Conservation (phyloP, 2,888 invertebrate species). For the Limenitis camilla region DNA sequence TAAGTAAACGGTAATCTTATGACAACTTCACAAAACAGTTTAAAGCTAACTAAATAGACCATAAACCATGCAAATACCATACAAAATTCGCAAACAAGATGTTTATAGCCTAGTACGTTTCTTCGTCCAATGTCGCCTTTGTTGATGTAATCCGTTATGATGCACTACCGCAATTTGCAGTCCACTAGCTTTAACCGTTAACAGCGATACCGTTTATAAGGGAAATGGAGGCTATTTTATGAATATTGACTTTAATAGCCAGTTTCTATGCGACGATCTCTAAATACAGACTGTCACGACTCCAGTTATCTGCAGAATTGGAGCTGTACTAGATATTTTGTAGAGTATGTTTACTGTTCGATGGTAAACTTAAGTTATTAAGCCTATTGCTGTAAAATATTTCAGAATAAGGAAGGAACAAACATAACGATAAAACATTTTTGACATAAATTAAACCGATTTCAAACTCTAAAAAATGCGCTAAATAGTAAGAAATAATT, state of each 20-base stretch:
- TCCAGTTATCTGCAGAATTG: background rate
- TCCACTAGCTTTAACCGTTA: constrained; percentile 39
- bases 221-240: constrained; percentile 38
- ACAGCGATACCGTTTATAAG: constrained; percentile 43
- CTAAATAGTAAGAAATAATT: too few relatives aligned
- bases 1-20: too few relatives aligned
- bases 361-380: too few relatives aligned
- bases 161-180: constrained; percentile 42
- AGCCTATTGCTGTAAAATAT: too few relatives aligned
- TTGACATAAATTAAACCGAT: too few relatives aligned
- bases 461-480: too few relatives aligned
- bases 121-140: constrained; percentile 20
- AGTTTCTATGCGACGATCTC: constrained; percentile 1
- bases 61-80: too few relatives aligned
- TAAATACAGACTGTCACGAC: constrained; percentile 7
- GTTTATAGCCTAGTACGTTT: constrained; percentile 2
- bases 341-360: too few relatives aligned
- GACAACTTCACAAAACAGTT: too few relatives aligned
- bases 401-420: too few relatives aligned
- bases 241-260: constrained; percentile 30
- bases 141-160: constrained; percentile 26
- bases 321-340: background rate
- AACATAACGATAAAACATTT: too few relatives aligned
- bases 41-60: too few relatives aligned
- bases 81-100: constrained; percentile 1